Base-by-base conservation (phyloP, 2,888 invertebrate species). In the Lathronympha strigana region DNA sequence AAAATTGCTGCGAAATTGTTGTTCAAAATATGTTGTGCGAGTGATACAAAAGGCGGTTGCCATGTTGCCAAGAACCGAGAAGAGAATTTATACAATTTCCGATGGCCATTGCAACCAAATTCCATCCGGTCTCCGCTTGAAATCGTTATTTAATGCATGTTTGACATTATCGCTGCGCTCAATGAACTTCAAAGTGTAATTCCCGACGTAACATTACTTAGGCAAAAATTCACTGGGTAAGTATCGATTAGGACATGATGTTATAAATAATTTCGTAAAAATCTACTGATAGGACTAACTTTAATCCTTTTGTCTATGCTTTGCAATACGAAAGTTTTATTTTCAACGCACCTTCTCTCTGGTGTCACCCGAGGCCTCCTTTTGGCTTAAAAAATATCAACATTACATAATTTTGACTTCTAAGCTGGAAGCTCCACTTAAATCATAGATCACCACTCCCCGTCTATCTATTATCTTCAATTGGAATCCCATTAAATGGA, bases 401-500 rank as follows among this genome's bases (percentile, higher is more conserved):
- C 11, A 36, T 36, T n/a, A 11, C 21, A n/a, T n/a, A n/a, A n/a
- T n/a, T n/a, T n/a, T n/a, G n/a, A n/a, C n/a, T n/a, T n/a, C n/a
- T n/a, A n/a, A n/a, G n/a, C n/a, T n/a, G n/a, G n/a, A n/a, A n/a
- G n/a, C n/a, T n/a, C n/a, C n/a, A n/a, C n/a, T 31, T 13, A 43
- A 55, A 19, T 19, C 43, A 45, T 45, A 57, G 43, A 31, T 31
- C 57, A 45, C 31, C 57, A 28, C 38, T 62, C 40, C 53, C 36
- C 8, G 23, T 11, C 36, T 53, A 33, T 43, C 43, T 43, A 54
- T 45, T 45, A 33, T 43, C 31, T 50, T 51, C n/a, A 21, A 15
- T 53, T 60, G 36, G 28, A 57, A 60, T 60, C 58, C 28, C 53
- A 60, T 60, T 64, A 60, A 54, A 47, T 45, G 58, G 64, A 54